Evolutionary conservation across 2,888 invertebrate species (phyloP), one percentile per base, ranked within the genome.

Genomic region (Alsophila aescularia): DNA sequence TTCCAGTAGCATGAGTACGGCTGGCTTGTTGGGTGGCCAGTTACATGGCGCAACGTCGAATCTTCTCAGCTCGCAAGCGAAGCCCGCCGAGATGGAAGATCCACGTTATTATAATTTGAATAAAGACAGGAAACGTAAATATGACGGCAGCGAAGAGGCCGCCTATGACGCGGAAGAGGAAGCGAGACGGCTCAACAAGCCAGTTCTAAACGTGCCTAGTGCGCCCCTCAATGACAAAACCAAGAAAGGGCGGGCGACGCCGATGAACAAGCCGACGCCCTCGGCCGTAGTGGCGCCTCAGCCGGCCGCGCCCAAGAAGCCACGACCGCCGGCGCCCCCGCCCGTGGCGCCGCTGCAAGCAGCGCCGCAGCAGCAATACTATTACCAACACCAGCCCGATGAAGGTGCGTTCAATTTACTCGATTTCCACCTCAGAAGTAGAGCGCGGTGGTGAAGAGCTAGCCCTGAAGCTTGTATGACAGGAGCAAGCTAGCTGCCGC

Each of bases 51-150:
- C 85, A 54, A 34, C 83, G 36, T 64, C 82, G 37, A 83, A 75
- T 69, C 77, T 82, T 72, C 84, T 82, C 66, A 77, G 67, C 69
- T 79, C 73, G 58, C 86, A 81, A 60, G 67, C 87, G 56, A 90
- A 92, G 66, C 82, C 82, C 49, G 91, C 92, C 29, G 93, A 93
- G 49, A 87, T 94, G 74, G 94, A 96, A 64, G 95, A 96, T 83
- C 94, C 95, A 10, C 90, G 95, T 48, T 95, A 95, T 77, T 95
- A 95, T 80, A 94, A 94, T 39, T 80, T 95, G 67, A 95, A 95
- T 51, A 96, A 95, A 76, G 95, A 95, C 71, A 85, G 95, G 54
- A 95, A 95, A 80, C 93, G 94, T 69, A 93, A 93, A 71, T 95
- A 95, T 66, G 95, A 95, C 66, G 94, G 93, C 73, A 93, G 93